These are phyloP conservation scores for Gymnothorax reevesii DNA, from an alignment of 2,797 vertebrate species.

Conservation along the genomic window DNA sequence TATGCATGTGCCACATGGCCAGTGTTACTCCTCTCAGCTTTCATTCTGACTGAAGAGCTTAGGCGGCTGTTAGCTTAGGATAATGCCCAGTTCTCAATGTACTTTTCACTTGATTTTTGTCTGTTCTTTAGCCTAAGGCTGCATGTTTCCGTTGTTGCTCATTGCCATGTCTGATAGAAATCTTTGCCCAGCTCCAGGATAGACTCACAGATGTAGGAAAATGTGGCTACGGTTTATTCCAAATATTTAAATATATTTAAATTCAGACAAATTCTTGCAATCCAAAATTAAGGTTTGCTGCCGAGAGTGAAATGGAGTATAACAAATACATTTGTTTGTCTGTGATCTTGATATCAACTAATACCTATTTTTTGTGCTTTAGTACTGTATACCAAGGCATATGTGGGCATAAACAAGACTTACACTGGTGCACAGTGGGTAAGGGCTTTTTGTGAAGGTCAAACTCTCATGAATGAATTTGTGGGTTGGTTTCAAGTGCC, in stretches of 20 bases:
- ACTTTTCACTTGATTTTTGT: background rate
- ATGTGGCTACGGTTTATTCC: background rate
- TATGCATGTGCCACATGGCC: slow-evolving; percentile 60
- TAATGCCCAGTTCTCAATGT: background rate
- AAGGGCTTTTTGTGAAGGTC: slow-evolving; percentile 11
- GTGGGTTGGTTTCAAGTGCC: background rate
- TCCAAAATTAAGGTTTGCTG: background rate
- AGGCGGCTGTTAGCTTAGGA: background rate
- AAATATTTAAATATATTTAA: background rate
- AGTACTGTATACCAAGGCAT: background rate
- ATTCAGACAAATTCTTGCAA: background rate
- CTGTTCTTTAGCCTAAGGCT: background rate
- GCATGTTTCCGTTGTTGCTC: background rate
- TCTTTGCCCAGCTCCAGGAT: slow-evolving; percentile 11
- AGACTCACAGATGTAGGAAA: background rate
- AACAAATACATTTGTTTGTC: background rate
- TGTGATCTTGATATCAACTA: background rate
- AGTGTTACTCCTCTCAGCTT: background rate
- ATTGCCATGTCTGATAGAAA: background rate
- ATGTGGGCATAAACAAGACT: background rate
- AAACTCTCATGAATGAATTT: slow-evolving; percentile 7
- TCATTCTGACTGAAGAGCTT: background rate
- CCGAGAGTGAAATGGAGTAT: background rate
- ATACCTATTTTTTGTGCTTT: slow-evolving; percentile 13
- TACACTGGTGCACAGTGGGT: background rate